A percentile compares a stretch with the other conserved stretches of the same genome.
phyloP scores from a whole-genome alignment of 1,140 invertebrate species.

The Glossosoma conforme region DNA sequence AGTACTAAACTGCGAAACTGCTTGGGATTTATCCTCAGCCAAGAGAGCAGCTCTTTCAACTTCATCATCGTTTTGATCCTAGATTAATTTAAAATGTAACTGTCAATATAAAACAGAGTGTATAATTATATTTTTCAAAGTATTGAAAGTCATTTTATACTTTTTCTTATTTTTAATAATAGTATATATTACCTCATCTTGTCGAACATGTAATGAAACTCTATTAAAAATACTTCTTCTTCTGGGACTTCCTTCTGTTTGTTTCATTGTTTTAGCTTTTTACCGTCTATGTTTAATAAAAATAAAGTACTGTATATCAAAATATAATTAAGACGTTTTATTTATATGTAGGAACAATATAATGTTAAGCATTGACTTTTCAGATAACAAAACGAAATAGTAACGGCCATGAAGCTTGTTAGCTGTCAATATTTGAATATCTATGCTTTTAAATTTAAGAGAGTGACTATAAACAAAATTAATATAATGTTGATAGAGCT shows the following conservation, averaged over 20 bases:
- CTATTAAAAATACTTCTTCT: constrained; percentile 13
- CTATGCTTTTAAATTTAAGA: no score
- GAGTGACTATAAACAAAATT: no score
- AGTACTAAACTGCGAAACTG: constrained; percentile 35
- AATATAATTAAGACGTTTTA: no score
- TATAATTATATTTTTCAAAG: background rate
- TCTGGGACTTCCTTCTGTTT: constrained; percentile 1
- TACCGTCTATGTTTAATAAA: background rate
- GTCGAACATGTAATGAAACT: background rate
- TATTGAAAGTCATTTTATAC: background rate
- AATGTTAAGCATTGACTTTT: no score
- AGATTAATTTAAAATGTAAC: constrained; percentile 1
- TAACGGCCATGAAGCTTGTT: no score
- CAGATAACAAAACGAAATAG: no score
- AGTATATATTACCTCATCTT: constrained; percentile 3
- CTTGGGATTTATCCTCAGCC: constrained; percentile 41
- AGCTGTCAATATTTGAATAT: no score
- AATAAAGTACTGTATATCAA: no score
- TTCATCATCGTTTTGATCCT: constrained; percentile 51
- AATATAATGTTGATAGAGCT: no score
- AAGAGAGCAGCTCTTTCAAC: constrained; percentile 47
- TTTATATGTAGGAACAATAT: no score
- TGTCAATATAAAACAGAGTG: background rate
- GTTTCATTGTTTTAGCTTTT: background rate
- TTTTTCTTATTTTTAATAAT: background rate